These are phyloP conservation scores for Grantiella picta DNA, from an alignment of 2,113 vertebrate genomes.

Conservation along the genomic window DNA sequence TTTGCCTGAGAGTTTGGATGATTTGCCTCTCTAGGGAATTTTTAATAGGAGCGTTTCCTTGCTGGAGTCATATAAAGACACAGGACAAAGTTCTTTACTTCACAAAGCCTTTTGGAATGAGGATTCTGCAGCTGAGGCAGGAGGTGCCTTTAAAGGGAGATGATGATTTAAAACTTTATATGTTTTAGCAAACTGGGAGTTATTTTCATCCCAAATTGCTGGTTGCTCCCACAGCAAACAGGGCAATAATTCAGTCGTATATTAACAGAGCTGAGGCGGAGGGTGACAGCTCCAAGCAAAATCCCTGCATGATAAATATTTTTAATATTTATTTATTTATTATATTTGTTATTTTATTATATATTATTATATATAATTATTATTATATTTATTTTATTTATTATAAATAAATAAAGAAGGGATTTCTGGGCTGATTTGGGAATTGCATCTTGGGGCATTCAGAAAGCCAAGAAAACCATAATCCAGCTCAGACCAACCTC, in stretches of 20 bases:
- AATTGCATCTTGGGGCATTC: neutral
- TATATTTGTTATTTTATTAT: no score
- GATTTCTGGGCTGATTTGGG: neutral
- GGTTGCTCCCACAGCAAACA: neutral
- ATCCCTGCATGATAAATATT: neutral
- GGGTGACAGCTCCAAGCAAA: neutral
- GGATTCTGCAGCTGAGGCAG: neutral
- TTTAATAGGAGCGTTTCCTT: neutral
- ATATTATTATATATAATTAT: no score
- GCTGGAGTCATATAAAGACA: neutral
- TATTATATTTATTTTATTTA: no score
- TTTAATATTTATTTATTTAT: no score
- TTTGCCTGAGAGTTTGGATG: neutral
- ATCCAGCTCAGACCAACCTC: neutral
- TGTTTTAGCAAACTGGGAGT: neutral
- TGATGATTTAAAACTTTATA: neutral
- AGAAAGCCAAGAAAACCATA: neutral
- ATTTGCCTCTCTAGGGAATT: neutral
- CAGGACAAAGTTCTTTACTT: neutral
- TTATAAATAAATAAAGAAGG: no score
- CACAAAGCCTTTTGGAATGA: neutral
- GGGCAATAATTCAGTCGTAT: fast-evolving
- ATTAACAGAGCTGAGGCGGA: neutral
- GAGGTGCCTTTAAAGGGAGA: neutral
- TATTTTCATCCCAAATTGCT: neutral